phyloP scores from a whole-genome alignment of 2,113 vertebrate genomes.

The Morone chrysops region DNA sequence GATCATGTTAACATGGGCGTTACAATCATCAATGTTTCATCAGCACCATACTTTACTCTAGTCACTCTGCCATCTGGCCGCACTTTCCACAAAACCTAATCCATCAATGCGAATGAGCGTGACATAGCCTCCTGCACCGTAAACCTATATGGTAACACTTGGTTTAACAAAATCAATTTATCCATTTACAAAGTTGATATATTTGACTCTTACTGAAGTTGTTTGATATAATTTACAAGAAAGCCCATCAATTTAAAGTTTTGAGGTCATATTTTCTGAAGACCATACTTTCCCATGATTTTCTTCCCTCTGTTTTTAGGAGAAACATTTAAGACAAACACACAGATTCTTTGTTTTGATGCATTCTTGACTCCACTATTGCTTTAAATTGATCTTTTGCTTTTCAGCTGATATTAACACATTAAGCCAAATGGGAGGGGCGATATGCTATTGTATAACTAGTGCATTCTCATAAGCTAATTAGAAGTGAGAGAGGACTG shows the following conservation, averaged over 20 bases:
- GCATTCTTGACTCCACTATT: not conserved
- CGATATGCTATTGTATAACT: constrained; percentile 13
- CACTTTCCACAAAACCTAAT: constrained; percentile 51
- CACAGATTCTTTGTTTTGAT: not conserved
- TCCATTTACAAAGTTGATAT: not conserved
- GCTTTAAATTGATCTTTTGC: not conserved
- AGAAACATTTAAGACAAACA: not conserved
- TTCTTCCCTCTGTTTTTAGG: not conserved
- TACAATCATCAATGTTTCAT: constrained; percentile 60
- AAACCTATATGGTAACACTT: not conserved
- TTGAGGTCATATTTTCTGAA: not conserved
- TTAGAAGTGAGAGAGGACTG: constrained; percentile 57
- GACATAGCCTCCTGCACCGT: constrained; percentile 4
- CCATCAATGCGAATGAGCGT: constrained; percentile 44
- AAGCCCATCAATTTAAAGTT: not conserved
- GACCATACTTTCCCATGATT: not conserved
- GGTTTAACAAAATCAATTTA: not conserved
- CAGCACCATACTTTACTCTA: constrained; percentile 25
- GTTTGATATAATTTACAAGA: not conserved
- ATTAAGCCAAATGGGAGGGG: not conserved
- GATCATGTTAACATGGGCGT: constrained; percentile 18
- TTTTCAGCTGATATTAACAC: not conserved
- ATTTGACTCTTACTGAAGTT: not conserved
- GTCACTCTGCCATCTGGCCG: constrained; percentile 63
- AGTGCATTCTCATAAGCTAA: constrained; percentile 65